Base-by-base conservation (phyloP, 2,797 vertebrate species). In the Botia almorhae region DNA sequence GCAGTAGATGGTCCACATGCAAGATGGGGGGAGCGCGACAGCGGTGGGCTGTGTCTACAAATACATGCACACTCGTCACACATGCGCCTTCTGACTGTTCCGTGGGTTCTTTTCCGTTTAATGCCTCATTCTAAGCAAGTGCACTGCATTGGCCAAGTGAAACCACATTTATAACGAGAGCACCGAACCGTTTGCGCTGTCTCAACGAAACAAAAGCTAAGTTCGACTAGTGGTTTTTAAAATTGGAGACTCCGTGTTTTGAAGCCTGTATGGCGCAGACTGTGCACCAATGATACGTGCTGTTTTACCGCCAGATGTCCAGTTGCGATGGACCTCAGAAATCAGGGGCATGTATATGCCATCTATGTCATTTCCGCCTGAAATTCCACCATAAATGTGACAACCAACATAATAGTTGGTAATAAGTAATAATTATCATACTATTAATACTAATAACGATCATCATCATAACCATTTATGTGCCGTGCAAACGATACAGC, bases 1-100 rank as follows among this genome's bases (percentile, higher is more conserved):
- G 93, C 94, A 76, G 92, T 91, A 33, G 91, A 85, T n/a, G 91
- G 83, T 90, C 92, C 92, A 94, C 96, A 96, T 94, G 94, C 93
- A 94, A 93, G 95, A 93, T 92, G 79, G 80, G 81, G 81, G 65
- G 77, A 67, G 81, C 69, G 51, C 75, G 46, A 75, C 75, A 78
- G 78, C 60, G 75, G 78, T 78, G 69, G 80, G 75, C 72, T 82
- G 80, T 58, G 77, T 80, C 82, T 82, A 74, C 76, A 74, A 68
- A 75, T 48, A 79, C 81, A 85, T 69, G 79, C 60, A 94, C 89
- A 67, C 68, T 74, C 58, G 76, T 76, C 74, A 83, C 83, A 83
- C 83, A 80, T 85, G 83, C 79, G 83, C 85, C 68, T 95, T 95
- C 43, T 71, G 12, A 5, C 11, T 17, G 43, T 51, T 48, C 19